phyloP scores from a whole-genome alignment of 2,888 invertebrate genomes.

The Rotaria macrura region DNA sequence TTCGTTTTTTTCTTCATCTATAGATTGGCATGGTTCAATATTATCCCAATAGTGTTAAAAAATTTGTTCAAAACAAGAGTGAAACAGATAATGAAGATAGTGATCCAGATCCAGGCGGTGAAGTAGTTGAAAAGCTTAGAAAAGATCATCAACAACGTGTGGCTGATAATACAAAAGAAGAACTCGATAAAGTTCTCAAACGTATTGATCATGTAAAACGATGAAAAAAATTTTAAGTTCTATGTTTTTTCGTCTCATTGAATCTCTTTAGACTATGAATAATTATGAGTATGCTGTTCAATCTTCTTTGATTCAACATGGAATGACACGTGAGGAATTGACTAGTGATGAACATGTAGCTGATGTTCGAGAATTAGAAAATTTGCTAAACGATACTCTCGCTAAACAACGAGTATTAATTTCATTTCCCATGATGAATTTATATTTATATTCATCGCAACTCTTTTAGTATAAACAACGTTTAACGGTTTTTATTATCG shows the following conservation, averaged over 20 bases:
- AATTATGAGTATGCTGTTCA: constrained; percentile 26
- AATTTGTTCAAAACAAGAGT: not conserved
- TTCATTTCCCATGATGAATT: not conserved
- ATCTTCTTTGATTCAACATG: constrained; percentile 2
- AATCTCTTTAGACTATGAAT: constrained; percentile 15
- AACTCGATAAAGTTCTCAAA: constrained; percentile 44
- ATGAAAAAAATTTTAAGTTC: too few species aligned
- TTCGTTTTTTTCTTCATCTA: not conserved
- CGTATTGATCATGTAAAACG: constrained; percentile 42
- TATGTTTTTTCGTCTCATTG: not conserved
- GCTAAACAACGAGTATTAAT: constrained; percentile 26
- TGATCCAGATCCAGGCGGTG: not conserved
- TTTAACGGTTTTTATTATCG: constrained; percentile 32
- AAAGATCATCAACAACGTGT: constrained; percentile 43
- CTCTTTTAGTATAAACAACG: constrained; percentile 30
- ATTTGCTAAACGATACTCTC: constrained; percentile 27
- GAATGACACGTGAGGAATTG: not conserved
- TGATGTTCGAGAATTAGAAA: constrained; percentile 29
- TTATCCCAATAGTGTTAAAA: not conserved
- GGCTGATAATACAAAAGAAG: constrained; percentile 46
- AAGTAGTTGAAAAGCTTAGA: constrained; percentile 43
- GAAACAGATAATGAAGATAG: not conserved
- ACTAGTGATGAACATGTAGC: constrained; percentile 25
- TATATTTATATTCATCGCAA: not conserved
- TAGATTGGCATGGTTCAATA: not conserved